Evolutionary conservation across 2,797 vertebrate species (phyloP).

Genomic region (Mastacembelus armatus): DNA sequence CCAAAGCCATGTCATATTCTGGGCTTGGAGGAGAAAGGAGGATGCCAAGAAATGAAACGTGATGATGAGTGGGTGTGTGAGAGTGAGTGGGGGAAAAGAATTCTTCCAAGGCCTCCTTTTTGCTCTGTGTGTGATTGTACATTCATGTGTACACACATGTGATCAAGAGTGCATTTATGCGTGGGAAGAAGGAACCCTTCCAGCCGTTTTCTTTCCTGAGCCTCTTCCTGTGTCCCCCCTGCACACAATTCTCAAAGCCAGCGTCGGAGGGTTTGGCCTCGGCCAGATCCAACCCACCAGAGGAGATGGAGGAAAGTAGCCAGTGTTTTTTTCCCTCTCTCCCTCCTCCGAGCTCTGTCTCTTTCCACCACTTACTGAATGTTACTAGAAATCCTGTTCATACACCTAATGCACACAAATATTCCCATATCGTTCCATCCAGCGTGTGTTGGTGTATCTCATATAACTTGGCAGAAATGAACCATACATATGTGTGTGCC

Average conservation of each 20-base stretch:
- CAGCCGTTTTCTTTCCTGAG: constrained; percentile 73
- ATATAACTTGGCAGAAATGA: constrained; percentile 70
- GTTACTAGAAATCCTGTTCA: constrained; percentile 57
- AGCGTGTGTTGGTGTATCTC: constrained; percentile 64
- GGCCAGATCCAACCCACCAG: constrained; percentile 62
- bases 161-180: constrained; percentile 72
- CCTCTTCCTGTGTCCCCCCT: constrained; percentile 64
- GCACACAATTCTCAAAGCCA: constrained; percentile 53
- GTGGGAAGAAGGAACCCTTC: constrained; percentile 77
- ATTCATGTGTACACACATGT: constrained; percentile 69
- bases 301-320: constrained; percentile 61
- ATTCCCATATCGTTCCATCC: constrained; percentile 59
- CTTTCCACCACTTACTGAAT: constrained; percentile 54
- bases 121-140: constrained; percentile 40
- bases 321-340: constrained; percentile 53
- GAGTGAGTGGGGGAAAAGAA: constrained; percentile 58
- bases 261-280: constrained; percentile 71
- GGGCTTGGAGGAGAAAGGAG: constrained; percentile 63
- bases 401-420: constrained; percentile 32
- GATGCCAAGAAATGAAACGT: constrained; percentile 74
- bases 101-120: constrained; percentile 56
- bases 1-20: constrained; percentile 78
- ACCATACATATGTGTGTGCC: constrained; percentile 57
- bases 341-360: constrained; percentile 43
- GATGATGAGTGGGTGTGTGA: constrained; percentile 75